Base-by-base conservation (phyloP, 2,113 vertebrate genomes). In the Stigmatopora nigra region DNA sequence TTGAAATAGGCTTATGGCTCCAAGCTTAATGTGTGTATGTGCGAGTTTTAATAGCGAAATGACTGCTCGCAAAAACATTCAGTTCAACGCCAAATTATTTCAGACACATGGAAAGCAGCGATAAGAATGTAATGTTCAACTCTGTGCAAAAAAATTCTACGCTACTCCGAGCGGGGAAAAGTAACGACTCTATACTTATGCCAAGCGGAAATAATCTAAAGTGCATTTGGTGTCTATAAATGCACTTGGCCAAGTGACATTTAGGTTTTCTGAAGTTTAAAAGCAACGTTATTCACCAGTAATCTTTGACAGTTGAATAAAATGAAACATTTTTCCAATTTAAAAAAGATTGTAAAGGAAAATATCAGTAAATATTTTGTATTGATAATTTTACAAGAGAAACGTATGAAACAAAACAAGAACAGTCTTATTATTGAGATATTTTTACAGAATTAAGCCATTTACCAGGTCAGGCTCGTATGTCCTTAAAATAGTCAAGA, bases 91-190 rank as follows among this genome's bases (percentile, higher is more conserved):
- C 14, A 20, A 2, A 61, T 17, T 41, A 19, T 48, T 47, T 56
- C 56, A 53, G 65, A 52, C 77, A 79, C 65, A 79, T 82, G 81
- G 78, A 63, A 57, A 38, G 53, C 3, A 22, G 31, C 41, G 62
- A 75, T 78, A 46, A 77, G 66, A 10, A 8, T 41, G 58, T 60
- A 6, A 41, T 60, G 58, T 60, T 60, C 36, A 7, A 56, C 53
- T 31, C 15, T 6, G 53, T 4, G 52, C 14, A 20, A 20, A 7
- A 25, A 20, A 20, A 7, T 55, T 14, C 15, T 5, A 56, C 14
- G 7, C 6, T 7, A 16, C 12, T 31, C 38, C 9, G 38, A 41
- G 38, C 25, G 22, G 1, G 15, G 15, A 22, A 56, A 15, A 56
- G 53, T 31, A 2, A 56, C 13, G 31, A 56, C 13, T 7, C 53